Percentiles rank a stretch among this genome's conserved stretches.
These are phyloP conservation scores for Microdon myrmicae DNA, from an alignment of 2,888 invertebrate genomes.

Conservation along the genomic window DNA sequence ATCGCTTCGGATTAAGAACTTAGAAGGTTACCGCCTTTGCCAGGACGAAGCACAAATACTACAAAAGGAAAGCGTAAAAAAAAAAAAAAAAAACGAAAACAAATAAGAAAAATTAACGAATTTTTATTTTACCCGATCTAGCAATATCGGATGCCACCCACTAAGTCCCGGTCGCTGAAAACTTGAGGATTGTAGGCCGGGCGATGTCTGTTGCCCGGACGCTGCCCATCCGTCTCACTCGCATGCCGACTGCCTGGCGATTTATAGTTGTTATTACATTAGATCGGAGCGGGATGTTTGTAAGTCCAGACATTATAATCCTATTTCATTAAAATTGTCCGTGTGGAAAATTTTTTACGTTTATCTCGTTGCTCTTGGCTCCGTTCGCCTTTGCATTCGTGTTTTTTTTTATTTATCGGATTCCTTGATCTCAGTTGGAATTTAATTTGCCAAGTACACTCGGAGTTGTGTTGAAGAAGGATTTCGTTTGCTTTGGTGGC, in stretches of 20 bases:
- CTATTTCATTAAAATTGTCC: slow-evolving; percentile 49
- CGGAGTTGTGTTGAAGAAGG: slow-evolving; percentile 22
- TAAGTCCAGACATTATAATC: slow-evolving; percentile 52
- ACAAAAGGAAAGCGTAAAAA: neutral
- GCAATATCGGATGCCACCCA: neutral
- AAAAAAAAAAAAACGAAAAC: slow-evolving; percentile 10
- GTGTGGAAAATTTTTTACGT: slow-evolving; percentile 48
- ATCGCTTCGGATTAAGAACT: slow-evolving; percentile 40
- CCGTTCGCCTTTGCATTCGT: slow-evolving; percentile 9
- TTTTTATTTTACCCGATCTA: too few relatives aligned
- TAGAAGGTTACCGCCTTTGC: slow-evolving; percentile 33
- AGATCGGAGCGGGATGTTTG: slow-evolving; percentile 48
- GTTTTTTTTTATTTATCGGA: slow-evolving; percentile 18
- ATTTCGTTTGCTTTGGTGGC: slow-evolving; percentile 39
- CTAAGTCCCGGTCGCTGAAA: too few relatives aligned
- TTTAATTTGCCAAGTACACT: slow-evolving; percentile 47
- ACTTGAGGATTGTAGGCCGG: slow-evolving; percentile 13
- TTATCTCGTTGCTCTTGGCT: slow-evolving; percentile 23
- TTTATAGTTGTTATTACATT: slow-evolving; percentile 45
- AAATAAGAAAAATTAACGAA: too few relatives aligned
- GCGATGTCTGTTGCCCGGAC: slow-evolving; percentile 37
- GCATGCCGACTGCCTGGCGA: neutral
- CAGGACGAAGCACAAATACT: slow-evolving; percentile 12
- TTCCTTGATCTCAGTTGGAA: slow-evolving; percentile 34
- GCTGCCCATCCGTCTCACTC: slow-evolving; percentile 10